These are phyloP conservation scores for Eremobia ochroleuca DNA, from an alignment of 2,888 invertebrate genomes.

Conservation along the genomic window DNA sequence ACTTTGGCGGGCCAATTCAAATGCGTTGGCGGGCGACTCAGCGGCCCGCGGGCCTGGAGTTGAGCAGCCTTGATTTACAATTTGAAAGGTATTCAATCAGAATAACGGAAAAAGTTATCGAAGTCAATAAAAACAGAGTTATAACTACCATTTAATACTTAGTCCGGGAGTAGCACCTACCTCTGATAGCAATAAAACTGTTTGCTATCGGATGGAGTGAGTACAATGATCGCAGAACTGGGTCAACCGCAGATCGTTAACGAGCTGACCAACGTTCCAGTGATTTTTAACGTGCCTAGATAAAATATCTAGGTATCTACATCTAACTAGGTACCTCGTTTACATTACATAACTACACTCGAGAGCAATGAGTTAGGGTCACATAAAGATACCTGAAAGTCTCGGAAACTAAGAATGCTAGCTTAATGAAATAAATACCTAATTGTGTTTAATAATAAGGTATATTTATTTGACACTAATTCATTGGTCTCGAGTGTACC, in stretches of 20 bases:
- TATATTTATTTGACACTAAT: too few relatives aligned
- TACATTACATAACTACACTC: slow-evolving; percentile 2
- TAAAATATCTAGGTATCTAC: slow-evolving; percentile 16
- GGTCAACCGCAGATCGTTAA: slow-evolving; percentile 65
- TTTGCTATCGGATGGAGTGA: slow-evolving; percentile 49
- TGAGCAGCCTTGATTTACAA: slow-evolving; percentile 4
- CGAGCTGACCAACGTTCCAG: slow-evolving; percentile 52
- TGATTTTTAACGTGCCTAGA: slow-evolving; percentile 54
- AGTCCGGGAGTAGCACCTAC: slow-evolving; percentile 19
- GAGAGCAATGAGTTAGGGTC: too few relatives aligned
- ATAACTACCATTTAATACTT: slow-evolving; percentile 15
- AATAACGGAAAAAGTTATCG: slow-evolving; percentile 18
- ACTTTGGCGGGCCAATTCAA: too few relatives aligned
- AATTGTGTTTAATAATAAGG: too few relatives aligned
- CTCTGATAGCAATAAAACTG: slow-evolving; percentile 56
- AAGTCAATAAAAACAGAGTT: slow-evolving; percentile 31
- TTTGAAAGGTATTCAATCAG: slow-evolving; percentile 9
- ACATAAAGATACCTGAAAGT: too few relatives aligned
- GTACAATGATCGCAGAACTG: slow-evolving; percentile 59
- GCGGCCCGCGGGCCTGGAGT: too few relatives aligned
- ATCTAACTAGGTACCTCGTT: not conserved
- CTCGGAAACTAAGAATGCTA: too few relatives aligned
- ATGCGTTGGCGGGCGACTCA: too few relatives aligned
- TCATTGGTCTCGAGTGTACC: too few relatives aligned
- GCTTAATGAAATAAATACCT: too few relatives aligned